Percentiles rank a stretch among this genome's conserved stretches.
Conservation (phyloP, 2,113 vertebrate species). For the Larimichthys crocea region DNA sequence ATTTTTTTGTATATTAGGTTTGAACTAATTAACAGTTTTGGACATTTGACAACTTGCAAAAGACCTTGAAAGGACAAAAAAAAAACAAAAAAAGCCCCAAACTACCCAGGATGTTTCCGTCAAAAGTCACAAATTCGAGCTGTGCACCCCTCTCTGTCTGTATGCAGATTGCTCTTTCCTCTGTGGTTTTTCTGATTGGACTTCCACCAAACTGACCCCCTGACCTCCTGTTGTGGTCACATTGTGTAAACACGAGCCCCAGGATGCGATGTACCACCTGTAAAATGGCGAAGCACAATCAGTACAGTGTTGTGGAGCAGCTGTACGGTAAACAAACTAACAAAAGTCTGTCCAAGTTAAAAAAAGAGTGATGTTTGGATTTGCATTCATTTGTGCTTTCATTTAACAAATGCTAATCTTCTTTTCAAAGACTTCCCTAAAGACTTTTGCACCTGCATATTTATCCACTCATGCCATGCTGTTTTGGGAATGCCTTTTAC, state of each 20-base stretch:
- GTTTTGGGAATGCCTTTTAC: conserved; percentile 58
- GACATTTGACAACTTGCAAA: conserved; percentile 21
- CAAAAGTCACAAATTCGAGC: conserved; percentile 20
- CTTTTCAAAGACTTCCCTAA: conserved; percentile 15
- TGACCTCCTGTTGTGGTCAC: conserved; percentile 51
- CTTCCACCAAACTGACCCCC: conserved; percentile 47
- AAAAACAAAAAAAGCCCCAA: neutral
- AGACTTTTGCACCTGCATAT: conserved; percentile 59
- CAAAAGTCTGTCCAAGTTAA: neutral
- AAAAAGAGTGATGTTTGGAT: neutral
- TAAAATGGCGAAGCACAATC: conserved; percentile 38
- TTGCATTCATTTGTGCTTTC: conserved; percentile 25
- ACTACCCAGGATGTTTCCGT: conserved; percentile 32
- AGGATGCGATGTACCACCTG: conserved; percentile 67
- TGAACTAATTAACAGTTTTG: conserved; percentile 37
- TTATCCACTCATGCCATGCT: conserved; percentile 47
- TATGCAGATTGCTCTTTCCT: conserved; percentile 57
- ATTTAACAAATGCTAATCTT: conserved; percentile 5
- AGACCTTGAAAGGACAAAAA: conserved; percentile 4
- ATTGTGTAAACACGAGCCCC: conserved; percentile 57
- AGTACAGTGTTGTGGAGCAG: conserved; percentile 31
- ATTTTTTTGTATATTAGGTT: neutral
- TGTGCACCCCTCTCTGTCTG: neutral
- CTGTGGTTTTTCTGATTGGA: conserved; percentile 63
- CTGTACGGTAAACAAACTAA: conserved; percentile 24